These are phyloP conservation scores for Ips typographus DNA, from an alignment of 1,140 invertebrate species.

Conservation along the genomic window DNA sequence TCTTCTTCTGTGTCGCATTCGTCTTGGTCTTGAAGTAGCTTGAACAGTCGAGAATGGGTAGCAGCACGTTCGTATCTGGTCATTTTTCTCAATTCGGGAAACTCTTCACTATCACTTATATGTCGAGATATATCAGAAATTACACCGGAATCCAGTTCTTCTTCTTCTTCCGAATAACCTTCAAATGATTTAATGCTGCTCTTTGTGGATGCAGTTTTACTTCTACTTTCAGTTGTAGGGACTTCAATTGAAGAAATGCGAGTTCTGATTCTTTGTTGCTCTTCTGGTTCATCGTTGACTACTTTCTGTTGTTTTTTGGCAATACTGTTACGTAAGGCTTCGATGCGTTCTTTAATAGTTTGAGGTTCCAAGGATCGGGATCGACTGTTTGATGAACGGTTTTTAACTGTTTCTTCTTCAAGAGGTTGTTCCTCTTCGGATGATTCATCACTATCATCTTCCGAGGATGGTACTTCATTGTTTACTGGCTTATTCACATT, in stretches of 20 bases:
- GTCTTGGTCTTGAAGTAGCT: constrained; percentile 62
- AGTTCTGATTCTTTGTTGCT: constrained; percentile 48
- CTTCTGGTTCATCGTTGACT: constrained; percentile 39
- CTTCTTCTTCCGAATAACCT: constrained; percentile 51
- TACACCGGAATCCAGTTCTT: constrained; percentile 70
- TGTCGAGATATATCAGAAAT: constrained; percentile 70
- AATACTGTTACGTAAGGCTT: constrained; percentile 44
- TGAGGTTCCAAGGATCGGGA: constrained; percentile 35
- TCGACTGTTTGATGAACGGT: constrained; percentile 17
- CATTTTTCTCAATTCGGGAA: constrained; percentile 58
- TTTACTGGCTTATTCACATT: not conserved
- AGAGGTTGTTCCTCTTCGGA: not conserved
- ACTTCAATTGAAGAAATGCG: constrained; percentile 51
- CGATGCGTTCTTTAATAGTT: constrained; percentile 46
- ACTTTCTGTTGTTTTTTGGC: constrained; percentile 37
- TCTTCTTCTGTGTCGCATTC: constrained; percentile 50
- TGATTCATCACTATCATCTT: not conserved
- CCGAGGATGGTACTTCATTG: not conserved
- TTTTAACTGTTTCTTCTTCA: not conserved
- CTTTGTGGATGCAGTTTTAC: constrained; percentile 43
- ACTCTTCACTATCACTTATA: constrained; percentile 66
- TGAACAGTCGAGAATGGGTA: constrained; percentile 71
- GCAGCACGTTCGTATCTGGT: constrained; percentile 67
- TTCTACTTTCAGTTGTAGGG: constrained; percentile 18
- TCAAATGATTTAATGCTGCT: constrained; percentile 47